phyloP scores from a whole-genome alignment of 1,140 invertebrate species.

The Camponotus floridanus region DNA sequence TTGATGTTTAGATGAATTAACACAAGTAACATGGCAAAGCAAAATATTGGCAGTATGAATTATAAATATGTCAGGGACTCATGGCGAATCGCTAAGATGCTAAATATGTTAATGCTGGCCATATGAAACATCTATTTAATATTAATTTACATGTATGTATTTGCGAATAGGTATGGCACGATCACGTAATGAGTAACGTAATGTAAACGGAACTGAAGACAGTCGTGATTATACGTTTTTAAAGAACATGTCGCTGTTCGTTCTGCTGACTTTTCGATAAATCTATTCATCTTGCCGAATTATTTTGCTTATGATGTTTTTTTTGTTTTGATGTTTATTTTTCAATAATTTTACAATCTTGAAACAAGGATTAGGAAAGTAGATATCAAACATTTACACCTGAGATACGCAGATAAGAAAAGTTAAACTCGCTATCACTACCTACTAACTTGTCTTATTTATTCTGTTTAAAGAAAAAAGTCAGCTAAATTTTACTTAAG shows the following conservation, averaged over 20 bases:
- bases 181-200: not conserved
- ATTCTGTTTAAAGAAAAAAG: too few relatives aligned
- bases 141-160: conserved; percentile 34
- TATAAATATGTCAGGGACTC: conserved; percentile 72
- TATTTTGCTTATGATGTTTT: not conserved
- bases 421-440: too few relatives aligned
- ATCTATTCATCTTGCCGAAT: not conserved
- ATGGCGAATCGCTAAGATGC: conserved; percentile 61
- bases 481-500: too few relatives aligned
- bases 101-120: conserved; percentile 69
- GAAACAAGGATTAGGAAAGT: not conserved
- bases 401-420: too few relatives aligned
- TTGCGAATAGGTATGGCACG: not conserved
- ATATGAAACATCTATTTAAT: conserved; percentile 51
- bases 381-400: not conserved
- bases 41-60: conserved; percentile 38
- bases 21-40: not conserved
- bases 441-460: too few relatives aligned
- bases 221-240: not conserved
- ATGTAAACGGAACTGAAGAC: not conserved
- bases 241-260: not conserved
- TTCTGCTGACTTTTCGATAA: not conserved
- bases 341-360: not conserved
- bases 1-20: not conserved
- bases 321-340: not conserved